Evolutionary conservation across 2,113 vertebrate species (phyloP), one percentile per base, ranked within the genome.

Genomic region (Amphiprion ocellaris): DNA sequence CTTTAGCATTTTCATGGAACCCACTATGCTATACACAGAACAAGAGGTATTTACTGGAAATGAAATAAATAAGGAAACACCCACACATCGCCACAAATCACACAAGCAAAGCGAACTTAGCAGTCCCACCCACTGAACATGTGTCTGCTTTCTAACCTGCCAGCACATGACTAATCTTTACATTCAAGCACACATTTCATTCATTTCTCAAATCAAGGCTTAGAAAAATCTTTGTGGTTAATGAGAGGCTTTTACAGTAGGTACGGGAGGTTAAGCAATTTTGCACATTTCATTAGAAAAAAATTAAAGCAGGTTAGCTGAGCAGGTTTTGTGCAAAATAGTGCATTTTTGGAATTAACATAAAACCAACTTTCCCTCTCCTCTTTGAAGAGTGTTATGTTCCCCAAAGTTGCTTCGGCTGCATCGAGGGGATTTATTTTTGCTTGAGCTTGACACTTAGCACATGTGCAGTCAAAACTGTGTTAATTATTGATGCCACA

Each of bases 401-500:
- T 58, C 23, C 17, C 55, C 19, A 33, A 56, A 67, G 77, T 73
- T 79, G 54, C 63, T 54, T 8, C 2, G 30, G 52, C 60, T 78
- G 66, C 63, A 82, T 72, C 24, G 74, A 75, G 60, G 61, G 11
- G 46, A 74, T 68, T 67, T 69, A 56, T 79, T 84, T 82, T 52
- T 33, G 41, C 49, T 63, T 44, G 54, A 77, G 77, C 47, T 59
- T 54, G 55, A 90, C 68, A 79, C 74, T 69, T 84, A 71, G 73
- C 74, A 81, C 39, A 61, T 23, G 23, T 77, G 65, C 65, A 85
- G 71, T 73, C 73, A 76, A 80, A 82, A 79, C 74, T 24, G 23
- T 60, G 60, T 88, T 50, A 77, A 82, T 88, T 81, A 90, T 83
- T 82, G 41, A 91, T 86, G 61, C 41, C 52, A 61, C 39, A 74